Conservation (phyloP, 2,113 vertebrate species). For the Rhynchomys soricoides region DNA sequence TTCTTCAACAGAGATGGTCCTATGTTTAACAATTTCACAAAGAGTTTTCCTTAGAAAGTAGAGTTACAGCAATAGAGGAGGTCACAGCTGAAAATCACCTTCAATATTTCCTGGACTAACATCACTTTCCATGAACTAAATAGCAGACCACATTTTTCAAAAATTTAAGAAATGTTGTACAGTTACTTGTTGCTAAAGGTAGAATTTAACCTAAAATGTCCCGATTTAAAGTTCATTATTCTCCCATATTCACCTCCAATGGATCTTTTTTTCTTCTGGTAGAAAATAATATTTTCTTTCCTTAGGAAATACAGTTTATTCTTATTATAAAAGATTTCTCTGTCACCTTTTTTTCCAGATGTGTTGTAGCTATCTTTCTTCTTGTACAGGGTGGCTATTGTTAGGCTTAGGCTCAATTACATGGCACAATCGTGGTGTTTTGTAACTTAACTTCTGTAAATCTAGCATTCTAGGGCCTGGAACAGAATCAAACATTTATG, state of each 20-base stretch:
- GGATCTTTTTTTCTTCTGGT: neutral
- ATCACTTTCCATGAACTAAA: slow-evolving; percentile 30
- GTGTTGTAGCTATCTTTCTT: neutral
- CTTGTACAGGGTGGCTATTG: neutral
- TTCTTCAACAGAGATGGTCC: neutral
- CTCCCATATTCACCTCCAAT: slow-evolving; percentile 27
- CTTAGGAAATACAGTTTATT: slow-evolving; percentile 35
- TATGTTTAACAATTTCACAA: slow-evolving; percentile 51
- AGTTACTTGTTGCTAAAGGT: slow-evolving; percentile 53
- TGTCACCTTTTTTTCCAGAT: slow-evolving; percentile 44
- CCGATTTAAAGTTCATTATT: slow-evolving; percentile 61
- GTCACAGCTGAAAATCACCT: slow-evolving; percentile 58
- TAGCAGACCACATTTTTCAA: slow-evolving; percentile 53
- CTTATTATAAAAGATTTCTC: slow-evolving; percentile 31
- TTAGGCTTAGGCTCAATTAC: neutral
- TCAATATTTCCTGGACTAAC: slow-evolving; percentile 39
- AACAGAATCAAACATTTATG: neutral
- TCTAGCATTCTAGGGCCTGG: neutral
- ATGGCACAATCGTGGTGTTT: neutral
- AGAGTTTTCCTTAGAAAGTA: slow-evolving; percentile 26
- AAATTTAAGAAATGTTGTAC: slow-evolving; percentile 53
- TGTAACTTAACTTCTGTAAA: neutral
- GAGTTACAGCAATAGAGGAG: slow-evolving; percentile 26
- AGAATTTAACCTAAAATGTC: slow-evolving; percentile 59
- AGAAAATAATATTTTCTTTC: slow-evolving; percentile 59